A percentile compares a stretch with the other conserved stretches of the same genome.
These are phyloP conservation scores for Atherinosoma microstoma DNA, from an alignment of 2,797 vertebrate species.

Conservation along the genomic window DNA sequence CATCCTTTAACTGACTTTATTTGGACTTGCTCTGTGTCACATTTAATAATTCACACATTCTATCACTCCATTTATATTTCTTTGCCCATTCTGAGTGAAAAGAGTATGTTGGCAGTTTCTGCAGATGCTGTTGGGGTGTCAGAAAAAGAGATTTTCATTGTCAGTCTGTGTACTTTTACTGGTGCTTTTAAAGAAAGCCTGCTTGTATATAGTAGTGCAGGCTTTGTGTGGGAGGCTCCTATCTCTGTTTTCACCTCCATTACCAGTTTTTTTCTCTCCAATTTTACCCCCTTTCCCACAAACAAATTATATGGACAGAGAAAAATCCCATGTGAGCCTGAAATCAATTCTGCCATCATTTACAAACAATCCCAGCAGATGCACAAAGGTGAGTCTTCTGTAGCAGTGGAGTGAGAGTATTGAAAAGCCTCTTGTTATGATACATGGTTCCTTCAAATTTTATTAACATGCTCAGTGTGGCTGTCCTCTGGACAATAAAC, in stretches of 20 bases:
- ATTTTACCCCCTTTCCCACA: conserved; percentile 59
- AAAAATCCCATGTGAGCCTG: conserved; percentile 50
- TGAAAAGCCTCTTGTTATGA: conserved; percentile 49
- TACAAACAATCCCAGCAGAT: conserved; percentile 59
- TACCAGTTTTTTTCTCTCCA: conserved; percentile 45
- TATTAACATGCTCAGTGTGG: conserved; percentile 21
- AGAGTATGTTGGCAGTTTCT: conserved; percentile 6
- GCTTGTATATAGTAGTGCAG: conserved; percentile 4
- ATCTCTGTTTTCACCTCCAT: conserved; percentile 62
- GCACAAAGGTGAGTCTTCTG: conserved; percentile 51
- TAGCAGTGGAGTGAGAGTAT: conserved; percentile 32
- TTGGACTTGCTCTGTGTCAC: background rate
- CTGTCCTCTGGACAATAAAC: conserved; percentile 26
- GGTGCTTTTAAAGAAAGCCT: conserved; percentile 23
- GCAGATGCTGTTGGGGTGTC: conserved; percentile 5
- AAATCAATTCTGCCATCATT: conserved; percentile 69
- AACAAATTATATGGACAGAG: conserved; percentile 62
- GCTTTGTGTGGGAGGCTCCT: conserved; percentile 58
- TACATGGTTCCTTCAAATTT: conserved; percentile 28
- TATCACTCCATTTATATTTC: background rate
- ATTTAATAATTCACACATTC: background rate
- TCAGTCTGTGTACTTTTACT: conserved; percentile 26
- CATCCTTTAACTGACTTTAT: background rate
- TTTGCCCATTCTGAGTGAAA: conserved; percentile 1
- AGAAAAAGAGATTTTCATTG: background rate